Base-by-base conservation (phyloP, 2,797 vertebrate species). In the Iguana delicatissima region DNA sequence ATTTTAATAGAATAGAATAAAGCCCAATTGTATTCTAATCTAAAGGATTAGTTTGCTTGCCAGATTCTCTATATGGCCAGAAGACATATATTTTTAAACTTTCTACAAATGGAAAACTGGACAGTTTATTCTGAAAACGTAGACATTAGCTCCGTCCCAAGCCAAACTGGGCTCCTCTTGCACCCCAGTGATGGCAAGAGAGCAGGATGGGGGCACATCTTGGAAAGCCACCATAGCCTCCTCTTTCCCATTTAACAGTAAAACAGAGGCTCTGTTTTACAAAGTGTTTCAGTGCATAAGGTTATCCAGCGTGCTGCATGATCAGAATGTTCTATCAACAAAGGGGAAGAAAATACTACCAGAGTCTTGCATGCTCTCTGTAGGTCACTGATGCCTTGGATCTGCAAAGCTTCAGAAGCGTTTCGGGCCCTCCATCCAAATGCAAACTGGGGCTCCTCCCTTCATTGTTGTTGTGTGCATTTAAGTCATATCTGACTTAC, bases 1-100 rank as follows among this genome's bases (percentile, higher is more conserved):
- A 91, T 95, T 97, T 97, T 96, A 96, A 97, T 92, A 91, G 96
- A 94, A 97, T 91, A 89, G 95, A 94, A 96, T 95, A 92, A 96
- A 96, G 91, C 88, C 92, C 90, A 93, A 85, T 91, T 81, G n/a
- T 89, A 90, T 92, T 86, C 91, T 92, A 91, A 87, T 84, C 90
- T 92, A 91, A 87, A 92, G 90, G 90, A 93, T 92, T 94, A 82
- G 92, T 93, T 92, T n/a, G 92, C 84, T 87, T 81, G 88, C 89
- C 92, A 1, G 89, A 38, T 95, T 93, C 89, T 95, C 94, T 92
- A 94, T 85, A 93, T 89, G 95, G 89, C 86, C 92, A 92, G 88
- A 94, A 42, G 93, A 96, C 89, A 55, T 91, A 95, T 91, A 93
- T 46, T 91, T 69, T 95, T 88, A 91, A 95, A 94, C 88, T 85